Conservation (phyloP, 1,140 invertebrate species). For the Drosophila insularis region DNA sequence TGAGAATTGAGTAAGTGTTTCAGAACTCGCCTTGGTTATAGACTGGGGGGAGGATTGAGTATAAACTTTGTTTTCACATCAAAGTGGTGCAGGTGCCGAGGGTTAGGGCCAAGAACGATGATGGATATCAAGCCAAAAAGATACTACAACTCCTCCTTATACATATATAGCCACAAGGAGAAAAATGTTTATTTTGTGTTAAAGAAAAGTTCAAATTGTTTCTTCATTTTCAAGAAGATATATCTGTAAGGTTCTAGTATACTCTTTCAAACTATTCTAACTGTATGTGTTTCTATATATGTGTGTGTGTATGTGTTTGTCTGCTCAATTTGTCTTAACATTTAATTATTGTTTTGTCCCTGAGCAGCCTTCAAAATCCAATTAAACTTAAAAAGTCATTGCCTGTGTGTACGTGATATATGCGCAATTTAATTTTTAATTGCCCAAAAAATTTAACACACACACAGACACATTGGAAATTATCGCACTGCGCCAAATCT, state of each 20-base stretch:
- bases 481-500: slow-evolving; percentile 60
- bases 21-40: not conserved
- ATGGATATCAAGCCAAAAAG: not conserved
- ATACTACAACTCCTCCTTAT: not conserved
- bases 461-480: slow-evolving; percentile 23
- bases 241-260: not conserved
- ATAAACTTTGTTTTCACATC: slow-evolving; percentile 10
- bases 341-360: slow-evolving; percentile 48
- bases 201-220: slow-evolving; percentile 4
- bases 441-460: slow-evolving; percentile 63
- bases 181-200: slow-evolving; percentile 2
- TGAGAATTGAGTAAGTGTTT: slow-evolving; percentile 11
- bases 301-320: not conserved
- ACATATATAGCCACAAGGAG: not conserved
- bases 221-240: not conserved
- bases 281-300: not conserved
- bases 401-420: slow-evolving; percentile 63
- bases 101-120: slow-evolving; percentile 1
- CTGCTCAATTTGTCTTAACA: slow-evolving; percentile 40
- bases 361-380: slow-evolving; percentile 63
- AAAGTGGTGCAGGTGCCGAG: slow-evolving; percentile 5
- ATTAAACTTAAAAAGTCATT: slow-evolving; percentile 71
- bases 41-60: not conserved
- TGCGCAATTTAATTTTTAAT: slow-evolving; percentile 79
- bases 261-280: not conserved